Percentiles rank a stretch among this genome's conserved stretches.
Evolutionary conservation across 2,888 invertebrate species (phyloP).

Genomic region (Actias luna): DNA sequence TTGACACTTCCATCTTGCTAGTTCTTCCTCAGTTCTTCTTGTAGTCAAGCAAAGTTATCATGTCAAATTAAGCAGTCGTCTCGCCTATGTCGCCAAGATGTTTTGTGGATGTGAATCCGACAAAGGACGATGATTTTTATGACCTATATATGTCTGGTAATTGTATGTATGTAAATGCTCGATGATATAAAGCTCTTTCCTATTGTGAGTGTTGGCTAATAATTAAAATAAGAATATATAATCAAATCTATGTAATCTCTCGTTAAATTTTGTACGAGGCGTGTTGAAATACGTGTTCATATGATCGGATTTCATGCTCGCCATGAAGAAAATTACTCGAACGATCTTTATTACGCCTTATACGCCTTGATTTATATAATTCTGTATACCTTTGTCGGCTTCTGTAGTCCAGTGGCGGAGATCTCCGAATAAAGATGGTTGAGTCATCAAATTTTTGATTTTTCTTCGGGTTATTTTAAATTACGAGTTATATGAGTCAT

Average conservation of each 20-base stretch:
- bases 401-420: not conserved
- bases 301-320: not conserved
- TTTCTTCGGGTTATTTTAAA: not conserved
- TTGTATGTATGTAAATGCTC: too few relatives aligned
- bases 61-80: too few relatives aligned
- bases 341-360: not conserved
- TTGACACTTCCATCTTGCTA: too few relatives aligned
- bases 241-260: not conserved
- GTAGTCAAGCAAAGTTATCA: too few relatives aligned
- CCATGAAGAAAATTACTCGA: constrained; percentile 1
- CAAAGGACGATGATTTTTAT: too few relatives aligned
- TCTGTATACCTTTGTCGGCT: constrained; percentile 3
- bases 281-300: constrained; percentile 1
- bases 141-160: too few relatives aligned
- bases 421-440: not conserved
- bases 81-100: too few relatives aligned
- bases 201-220: too few relatives aligned
- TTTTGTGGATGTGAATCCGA: too few relatives aligned
- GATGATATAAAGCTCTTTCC: too few relatives aligned
- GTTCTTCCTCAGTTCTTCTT: too few relatives aligned
- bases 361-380: not conserved
- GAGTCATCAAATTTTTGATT: not conserved
- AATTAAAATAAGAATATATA: not conserved
- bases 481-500: not conserved
- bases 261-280: not conserved